phyloP scores from a whole-genome alignment of 2,888 invertebrate genomes.

The Petrolisthes manimaculis region DNA sequence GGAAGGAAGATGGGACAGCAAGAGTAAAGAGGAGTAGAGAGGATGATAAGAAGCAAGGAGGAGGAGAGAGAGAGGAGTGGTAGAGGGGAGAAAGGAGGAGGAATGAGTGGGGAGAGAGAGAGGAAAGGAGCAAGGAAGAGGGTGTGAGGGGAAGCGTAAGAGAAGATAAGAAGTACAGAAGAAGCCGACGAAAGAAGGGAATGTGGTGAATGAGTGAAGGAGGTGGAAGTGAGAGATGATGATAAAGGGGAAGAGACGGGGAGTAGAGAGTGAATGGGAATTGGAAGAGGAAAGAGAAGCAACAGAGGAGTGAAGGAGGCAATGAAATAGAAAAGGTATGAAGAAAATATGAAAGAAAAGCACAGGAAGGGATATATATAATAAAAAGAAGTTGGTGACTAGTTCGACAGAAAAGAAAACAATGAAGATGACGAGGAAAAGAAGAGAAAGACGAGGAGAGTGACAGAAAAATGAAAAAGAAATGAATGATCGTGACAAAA shows the following conservation, averaged over 20 bases:
- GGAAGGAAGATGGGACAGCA: neutral
- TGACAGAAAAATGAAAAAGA: neutral
- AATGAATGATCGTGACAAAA: neutral
- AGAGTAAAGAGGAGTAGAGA: neutral
- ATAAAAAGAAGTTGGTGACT: neutral
- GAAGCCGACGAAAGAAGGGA: too few species aligned
- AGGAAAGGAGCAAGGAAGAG: neutral
- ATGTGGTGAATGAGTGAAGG: too few species aligned
- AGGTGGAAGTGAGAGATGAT: too few species aligned
- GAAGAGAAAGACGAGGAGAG: constrained; percentile 10
- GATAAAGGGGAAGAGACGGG: neutral
- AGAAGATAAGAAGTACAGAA: neutral
- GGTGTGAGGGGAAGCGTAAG: neutral
- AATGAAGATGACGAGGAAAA: neutral
- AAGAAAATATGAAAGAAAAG: too few species aligned
- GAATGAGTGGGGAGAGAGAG: neutral
- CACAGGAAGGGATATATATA: neutral
- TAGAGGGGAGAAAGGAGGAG: too few species aligned
- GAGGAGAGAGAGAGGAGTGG: neutral
- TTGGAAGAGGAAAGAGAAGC: neutral
- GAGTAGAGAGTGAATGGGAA: too few species aligned
- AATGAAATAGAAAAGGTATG: neutral
- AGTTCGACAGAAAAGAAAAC: neutral
- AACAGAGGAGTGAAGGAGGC: neutral
- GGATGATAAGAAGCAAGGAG: constrained; percentile 9